Evolutionary conservation across 2,888 invertebrate species (phyloP).

Genomic region (Steromphala cineraria): DNA sequence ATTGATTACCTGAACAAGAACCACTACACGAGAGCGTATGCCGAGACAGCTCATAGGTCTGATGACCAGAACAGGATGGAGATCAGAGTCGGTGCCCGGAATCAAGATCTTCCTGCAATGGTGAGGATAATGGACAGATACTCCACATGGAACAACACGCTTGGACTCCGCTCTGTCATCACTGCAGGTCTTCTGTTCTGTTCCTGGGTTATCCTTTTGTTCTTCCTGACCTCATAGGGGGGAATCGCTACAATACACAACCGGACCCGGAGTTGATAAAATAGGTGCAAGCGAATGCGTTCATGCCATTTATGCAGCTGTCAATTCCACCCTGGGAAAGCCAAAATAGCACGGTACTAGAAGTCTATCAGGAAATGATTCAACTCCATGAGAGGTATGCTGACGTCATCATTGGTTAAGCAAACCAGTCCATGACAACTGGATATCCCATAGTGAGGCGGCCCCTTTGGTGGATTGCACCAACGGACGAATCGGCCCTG

Average conservation of each 20-base stretch:
- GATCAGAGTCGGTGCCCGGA: conserved; percentile 87
- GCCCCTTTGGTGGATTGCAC: conserved; percentile 92
- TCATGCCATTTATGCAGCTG: conserved; percentile 93
- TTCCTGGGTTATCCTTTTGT: conserved; percentile 85
- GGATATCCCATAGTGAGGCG: conserved; percentile 89
- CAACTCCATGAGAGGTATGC: conserved; percentile 58
- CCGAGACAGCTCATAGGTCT: conserved; percentile 51
- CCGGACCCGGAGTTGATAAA: conserved; percentile 79
- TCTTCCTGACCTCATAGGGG: conserved; percentile 88
- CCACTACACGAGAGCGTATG: conserved; percentile 58
- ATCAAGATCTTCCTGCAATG: conserved; percentile 91
- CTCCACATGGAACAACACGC: conserved; percentile 88
- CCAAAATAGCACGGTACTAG: conserved; percentile 77
- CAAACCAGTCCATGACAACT: conserved; percentile 51
- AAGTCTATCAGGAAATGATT: conserved; percentile 51
- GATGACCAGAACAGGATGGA: conserved; percentile 81
- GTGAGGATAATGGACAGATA: conserved; percentile 85
- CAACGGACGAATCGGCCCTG: conserved; percentile 85
- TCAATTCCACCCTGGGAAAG: conserved; percentile 79
- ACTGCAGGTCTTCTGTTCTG: conserved; percentile 82
- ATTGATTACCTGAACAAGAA: conserved; percentile 50
- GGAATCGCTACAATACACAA: conserved; percentile 63
- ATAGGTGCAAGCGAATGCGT: conserved; percentile 91
- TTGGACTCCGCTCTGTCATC: conserved; percentile 86
- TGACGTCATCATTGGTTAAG: conserved; percentile 54